Evolutionary conservation across 2,888 invertebrate species (phyloP), one percentile per base, ranked within the genome.

Genomic region (Crocallis elinguaria): DNA sequence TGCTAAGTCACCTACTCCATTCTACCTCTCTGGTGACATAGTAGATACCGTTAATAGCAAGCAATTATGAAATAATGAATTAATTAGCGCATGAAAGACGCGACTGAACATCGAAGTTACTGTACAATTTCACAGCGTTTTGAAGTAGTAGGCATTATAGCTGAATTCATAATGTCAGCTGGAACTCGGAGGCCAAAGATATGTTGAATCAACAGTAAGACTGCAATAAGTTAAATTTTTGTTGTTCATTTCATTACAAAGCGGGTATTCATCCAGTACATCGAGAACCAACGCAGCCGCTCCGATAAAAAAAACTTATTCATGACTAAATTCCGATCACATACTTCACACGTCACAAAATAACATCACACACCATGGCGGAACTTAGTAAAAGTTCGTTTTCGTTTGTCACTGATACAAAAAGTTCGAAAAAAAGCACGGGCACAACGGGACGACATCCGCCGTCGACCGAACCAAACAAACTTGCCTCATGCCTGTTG

Each of bases 351-450:
- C 69, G 58, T 67, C 74, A 80, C 79, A 66, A 55, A 39, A 52
- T 16, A 52, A 43, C 48, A 60, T 80, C 33, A 59, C 82, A 74
- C 82, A 88, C 82, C 80, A 85, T 83, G 59, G 9, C 65, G 72
- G 58, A 65, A 73, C 69, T 64, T 71, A 57, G 43, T 66, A 71
- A 79, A 76, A 75, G 71, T 77, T 80, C 74, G 73, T 81, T 82
- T 79, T 75, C 60, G 75, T 75, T 80, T 71, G 70, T 69, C 62
- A 75, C 71, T 53, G 66, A 68, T 64, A 66, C 64, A 75, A 79
- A 77, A 82, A 83, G 77, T 85, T 82, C 79, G 81, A 79, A 82
- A 77, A 74, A 77, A 75, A 73, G 73, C 71, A 75, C 80, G 76
- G 73, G 73, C 71, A 75, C 71, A 65, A 75, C 75, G 73, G 76